These are phyloP conservation scores for Spodoptera picta DNA, from an alignment of 2,888 invertebrate species.

Conservation along the genomic window DNA sequence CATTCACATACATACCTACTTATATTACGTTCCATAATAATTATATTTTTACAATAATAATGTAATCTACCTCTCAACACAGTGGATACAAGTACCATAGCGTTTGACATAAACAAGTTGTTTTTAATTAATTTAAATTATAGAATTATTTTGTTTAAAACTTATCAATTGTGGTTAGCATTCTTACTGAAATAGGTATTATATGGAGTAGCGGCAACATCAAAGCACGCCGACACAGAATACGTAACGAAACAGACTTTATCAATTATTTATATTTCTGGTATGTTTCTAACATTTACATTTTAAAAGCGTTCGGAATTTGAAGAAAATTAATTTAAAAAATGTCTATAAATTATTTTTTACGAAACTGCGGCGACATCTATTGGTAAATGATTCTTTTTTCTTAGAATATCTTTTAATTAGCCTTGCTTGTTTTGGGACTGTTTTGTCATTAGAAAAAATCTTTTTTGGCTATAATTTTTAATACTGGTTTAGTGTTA, in stretches of 20 bases:
- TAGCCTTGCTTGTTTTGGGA: too few relatives aligned
- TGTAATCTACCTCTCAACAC: too few relatives aligned
- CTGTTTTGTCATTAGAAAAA: too few relatives aligned
- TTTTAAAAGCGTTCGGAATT: slow-evolving; percentile 21
- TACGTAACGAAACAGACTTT: slow-evolving; percentile 22
- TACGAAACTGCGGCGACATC: slow-evolving; percentile 1
- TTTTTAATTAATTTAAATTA: slow-evolving; percentile 35
- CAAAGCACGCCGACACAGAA: slow-evolving; percentile 49
- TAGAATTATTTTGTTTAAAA: slow-evolving; percentile 44
- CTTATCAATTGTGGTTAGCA: slow-evolving; percentile 46
- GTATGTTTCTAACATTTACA: slow-evolving; percentile 33
- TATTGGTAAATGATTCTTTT: slow-evolving; percentile 3
- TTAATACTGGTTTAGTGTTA: neutral
- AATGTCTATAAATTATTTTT: slow-evolving; percentile 37
- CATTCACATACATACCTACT: neutral
- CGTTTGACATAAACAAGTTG: slow-evolving; percentile 16
- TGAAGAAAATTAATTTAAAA: slow-evolving; percentile 12
- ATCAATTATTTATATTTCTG: slow-evolving; percentile 10
- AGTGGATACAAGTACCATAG: neutral
- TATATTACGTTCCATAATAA: too few relatives aligned
- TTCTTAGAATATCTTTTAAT: neutral
- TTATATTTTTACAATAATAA: too few relatives aligned
- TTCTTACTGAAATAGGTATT: slow-evolving; percentile 49
- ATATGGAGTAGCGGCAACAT: slow-evolving; percentile 43
- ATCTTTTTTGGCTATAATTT: too few relatives aligned